Evolutionary conservation across 2,797 vertebrate species (phyloP), one percentile per base, ranked within the genome.

Genomic region (Garrulus glandarius): DNA sequence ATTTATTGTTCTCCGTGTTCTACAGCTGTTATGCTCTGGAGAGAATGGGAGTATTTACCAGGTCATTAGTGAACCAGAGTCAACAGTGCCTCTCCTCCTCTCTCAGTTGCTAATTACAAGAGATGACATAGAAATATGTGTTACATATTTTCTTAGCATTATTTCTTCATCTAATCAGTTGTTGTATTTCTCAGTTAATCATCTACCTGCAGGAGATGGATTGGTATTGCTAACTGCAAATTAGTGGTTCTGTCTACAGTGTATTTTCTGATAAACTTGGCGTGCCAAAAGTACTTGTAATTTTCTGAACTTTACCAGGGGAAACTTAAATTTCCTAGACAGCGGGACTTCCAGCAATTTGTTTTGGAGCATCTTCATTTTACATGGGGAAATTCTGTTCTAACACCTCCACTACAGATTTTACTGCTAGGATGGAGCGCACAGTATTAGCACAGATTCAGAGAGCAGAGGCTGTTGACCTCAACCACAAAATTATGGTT

Each of bases 171-270:
- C 60, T 55, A 84, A 44, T 85, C 71, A 59, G 39, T 69, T 91
- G 69, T 50, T 89, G n/a, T 41, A 34, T 86, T 95, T 86, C 82
- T 91, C 87, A 91, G 34, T 86, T 96, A 78, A 87, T 81, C 43
- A 67, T 37, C 67, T 87, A 57, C 59, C 55, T 93, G 59, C 70
- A 61, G 65, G 65, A 91, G 65, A 41, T 50, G 26, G 72, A 69
- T 87, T 72, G 72, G 15, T 81, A 5, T 69, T 71, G 49, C 49
- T 87, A 78, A 69, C 91, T 85, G 64, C 32, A 77, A 77, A 11
- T 41, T 19, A 72, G 53, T 72, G n/a, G 9, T 72, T 89, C 39
- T 83, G 26, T n/a, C 57, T 41, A 30, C 65, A 47, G 16, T 37
- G 2, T 22, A 3, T 68, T 91, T 91, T 75, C 53, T 86, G n/a